phyloP scores from a whole-genome alignment of 2,113 vertebrate genomes.

The Chrysochloris asiatica region DNA sequence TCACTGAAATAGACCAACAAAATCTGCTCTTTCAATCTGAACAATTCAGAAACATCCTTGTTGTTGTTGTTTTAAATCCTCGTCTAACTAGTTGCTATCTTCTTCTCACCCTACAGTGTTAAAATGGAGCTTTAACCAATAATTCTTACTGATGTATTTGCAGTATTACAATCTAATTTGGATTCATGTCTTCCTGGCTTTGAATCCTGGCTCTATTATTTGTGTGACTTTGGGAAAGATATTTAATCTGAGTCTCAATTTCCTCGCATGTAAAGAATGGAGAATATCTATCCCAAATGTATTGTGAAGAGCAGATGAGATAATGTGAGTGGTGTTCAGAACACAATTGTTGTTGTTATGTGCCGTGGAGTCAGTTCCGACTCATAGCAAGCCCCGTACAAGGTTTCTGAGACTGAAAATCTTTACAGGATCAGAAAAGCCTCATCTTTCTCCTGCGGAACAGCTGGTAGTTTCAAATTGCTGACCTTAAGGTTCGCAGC shows the following conservation, averaged over 20 bases:
- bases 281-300: accelerated
- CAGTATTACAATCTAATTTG: not conserved
- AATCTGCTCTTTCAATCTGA: not conserved
- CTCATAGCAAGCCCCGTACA: too few relatives aligned
- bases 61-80: too few relatives aligned
- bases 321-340: accelerated
- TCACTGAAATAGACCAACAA: not conserved
- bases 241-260: accelerated
- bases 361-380: too few relatives aligned
- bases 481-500: too few relatives aligned
- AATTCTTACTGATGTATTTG: accelerated
- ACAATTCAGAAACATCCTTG: not conserved
- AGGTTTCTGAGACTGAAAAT: too few relatives aligned
- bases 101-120: not conserved
- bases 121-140: not conserved
- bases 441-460: too few relatives aligned
- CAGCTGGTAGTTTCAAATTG: too few relatives aligned
- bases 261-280: not conserved
- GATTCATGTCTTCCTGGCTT: not conserved
- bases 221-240: not conserved
- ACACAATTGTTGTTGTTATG: not conserved
- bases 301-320: accelerated
- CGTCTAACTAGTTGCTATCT: not conserved
- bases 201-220: not conserved
- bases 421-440: too few relatives aligned